Base-by-base conservation (phyloP, 30 jellyfish, hydroid and myxozoan species). In the Chironex yamaguchii region DNA sequence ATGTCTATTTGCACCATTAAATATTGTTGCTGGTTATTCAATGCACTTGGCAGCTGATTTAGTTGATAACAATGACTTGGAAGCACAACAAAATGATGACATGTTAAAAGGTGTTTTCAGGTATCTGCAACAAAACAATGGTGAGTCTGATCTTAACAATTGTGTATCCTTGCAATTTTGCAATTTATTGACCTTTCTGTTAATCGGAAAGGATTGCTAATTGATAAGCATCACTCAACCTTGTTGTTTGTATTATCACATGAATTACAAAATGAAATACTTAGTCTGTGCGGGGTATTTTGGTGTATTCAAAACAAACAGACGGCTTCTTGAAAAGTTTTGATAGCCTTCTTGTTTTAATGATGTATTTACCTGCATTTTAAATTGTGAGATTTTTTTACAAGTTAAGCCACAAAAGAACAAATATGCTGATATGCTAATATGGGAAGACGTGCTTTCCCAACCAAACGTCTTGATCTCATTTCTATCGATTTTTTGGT, bases 261-360 rank as follows among this genome's bases (percentile, higher is more conserved):
- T 33, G 34, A 11, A 27, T 36, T 53, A 34, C 23, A 86, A 17
- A 23, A 65, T 2, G 85, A 80, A 1, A 52, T 34, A 1, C 6
- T 64, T 14, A 31, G 28, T 17, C 34, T 81, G 30, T 76, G 88
- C 90, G 17, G 90, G 90, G 36, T 81, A 62, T 58, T 78, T 52
- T 32, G 90, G 81, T 0, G 30, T n/a, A 23, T 53, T 78, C 36
- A 62, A 54, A 32, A 78, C 81, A 14, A 79, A 78, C 34, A 54
- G 81, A 78, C 67, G 90, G 1, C 12, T 78, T 0, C 54, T 52
- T 3, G 69, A 76, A 34, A 23, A 9, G 2, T 78, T 78, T 53
- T 78, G 90, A 81, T 78, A 71, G 90, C 90, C 90, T 1, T 14
- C 22, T 20, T 4, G 30, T 36, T 52, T 49, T 23, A 14, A 54